A percentile compares a stretch with the other conserved stretches of the same genome.
Conservation (phyloP, 2,797 vertebrate genomes). For the Helostoma temminkii region DNA sequence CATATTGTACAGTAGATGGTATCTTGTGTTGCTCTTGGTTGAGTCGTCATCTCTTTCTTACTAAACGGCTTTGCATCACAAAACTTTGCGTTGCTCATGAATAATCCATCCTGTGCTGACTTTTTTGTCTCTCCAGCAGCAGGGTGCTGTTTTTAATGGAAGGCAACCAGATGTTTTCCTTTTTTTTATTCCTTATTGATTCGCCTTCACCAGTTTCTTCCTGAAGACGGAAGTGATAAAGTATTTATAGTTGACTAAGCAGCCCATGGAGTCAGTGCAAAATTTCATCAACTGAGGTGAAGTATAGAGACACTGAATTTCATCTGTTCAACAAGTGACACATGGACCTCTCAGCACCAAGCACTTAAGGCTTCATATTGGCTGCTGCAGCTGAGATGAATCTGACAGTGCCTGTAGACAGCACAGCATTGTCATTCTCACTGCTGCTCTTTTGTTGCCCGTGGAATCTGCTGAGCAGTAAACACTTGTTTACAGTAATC, state of each 20-base stretch:
- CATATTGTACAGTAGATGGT: constrained; percentile 15
- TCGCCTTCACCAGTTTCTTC: constrained; percentile 26
- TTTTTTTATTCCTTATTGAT: constrained; percentile 18
- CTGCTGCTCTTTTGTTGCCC: constrained; percentile 20
- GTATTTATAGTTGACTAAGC: constrained; percentile 7
- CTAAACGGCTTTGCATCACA: constrained; percentile 31
- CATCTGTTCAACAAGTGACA: constrained; percentile 52
- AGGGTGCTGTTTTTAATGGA: constrained; percentile 45
- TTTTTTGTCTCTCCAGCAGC: constrained; percentile 37
- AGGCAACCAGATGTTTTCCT: constrained; percentile 67
- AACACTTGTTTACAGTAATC: constrained; percentile 66
- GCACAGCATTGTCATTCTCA: constrained; percentile 11
- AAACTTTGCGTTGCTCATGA: constrained; percentile 54
- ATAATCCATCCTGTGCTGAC: constrained; percentile 49
- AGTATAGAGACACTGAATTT: constrained; percentile 26
- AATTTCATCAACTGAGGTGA: constrained; percentile 1
- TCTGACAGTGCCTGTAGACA: background rate
- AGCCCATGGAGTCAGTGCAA: background rate
- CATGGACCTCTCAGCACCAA: constrained; percentile 35
- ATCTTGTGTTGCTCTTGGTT: constrained; percentile 39
- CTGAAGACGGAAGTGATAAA: constrained; percentile 32
- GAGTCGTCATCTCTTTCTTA: constrained; percentile 50
- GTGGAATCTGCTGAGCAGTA: constrained; percentile 53
- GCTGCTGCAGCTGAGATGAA: constrained; percentile 28
- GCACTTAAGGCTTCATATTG: constrained; percentile 32